A percentile compares a stretch with the other conserved stretches of the same genome.
Conservation (phyloP, 2,113 vertebrate genomes). For the Epinephelus fuscoguttatus region DNA sequence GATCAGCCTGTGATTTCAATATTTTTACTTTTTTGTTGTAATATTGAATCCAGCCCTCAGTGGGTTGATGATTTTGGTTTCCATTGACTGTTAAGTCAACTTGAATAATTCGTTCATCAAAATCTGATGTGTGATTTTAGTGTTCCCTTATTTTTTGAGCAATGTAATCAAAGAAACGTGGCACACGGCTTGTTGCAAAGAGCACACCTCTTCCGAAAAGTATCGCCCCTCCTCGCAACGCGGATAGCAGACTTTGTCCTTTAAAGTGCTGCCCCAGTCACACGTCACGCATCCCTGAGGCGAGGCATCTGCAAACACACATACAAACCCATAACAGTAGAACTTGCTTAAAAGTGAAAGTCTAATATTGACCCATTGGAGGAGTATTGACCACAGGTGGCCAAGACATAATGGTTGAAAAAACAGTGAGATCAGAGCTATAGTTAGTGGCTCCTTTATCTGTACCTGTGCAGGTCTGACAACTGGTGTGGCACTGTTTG, state of each 20-base stretch:
- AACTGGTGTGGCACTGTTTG: conserved; percentile 82
- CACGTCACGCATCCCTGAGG: conserved; percentile 81
- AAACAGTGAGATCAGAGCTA: background rate
- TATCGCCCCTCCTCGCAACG: conserved; percentile 81
- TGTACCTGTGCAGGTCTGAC: conserved; percentile 85
- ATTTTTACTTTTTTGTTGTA: no score
- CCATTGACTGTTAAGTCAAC: no score
- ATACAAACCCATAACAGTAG: rapidly evolving
- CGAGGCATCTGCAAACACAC: conserved; percentile 76
- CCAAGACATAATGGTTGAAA: background rate
- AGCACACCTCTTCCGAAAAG: conserved; percentile 79
- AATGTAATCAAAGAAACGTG: background rate
- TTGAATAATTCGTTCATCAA: no score
- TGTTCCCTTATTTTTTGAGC: no score
- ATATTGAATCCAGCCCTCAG: no score
- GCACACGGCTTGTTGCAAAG: background rate
- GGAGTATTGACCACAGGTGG: background rate
- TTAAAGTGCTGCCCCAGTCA: conserved; percentile 79
- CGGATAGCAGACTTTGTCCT: conserved; percentile 80
- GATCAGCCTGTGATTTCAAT: no score
- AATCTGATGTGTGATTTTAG: no score
- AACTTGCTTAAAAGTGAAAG: background rate
- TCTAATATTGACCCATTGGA: conserved; percentile 1
- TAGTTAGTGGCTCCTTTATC: background rate
- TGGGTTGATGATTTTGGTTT: no score